Base-by-base conservation (phyloP, 1,140 invertebrate species). In the Aradophagus sp. region DNA sequence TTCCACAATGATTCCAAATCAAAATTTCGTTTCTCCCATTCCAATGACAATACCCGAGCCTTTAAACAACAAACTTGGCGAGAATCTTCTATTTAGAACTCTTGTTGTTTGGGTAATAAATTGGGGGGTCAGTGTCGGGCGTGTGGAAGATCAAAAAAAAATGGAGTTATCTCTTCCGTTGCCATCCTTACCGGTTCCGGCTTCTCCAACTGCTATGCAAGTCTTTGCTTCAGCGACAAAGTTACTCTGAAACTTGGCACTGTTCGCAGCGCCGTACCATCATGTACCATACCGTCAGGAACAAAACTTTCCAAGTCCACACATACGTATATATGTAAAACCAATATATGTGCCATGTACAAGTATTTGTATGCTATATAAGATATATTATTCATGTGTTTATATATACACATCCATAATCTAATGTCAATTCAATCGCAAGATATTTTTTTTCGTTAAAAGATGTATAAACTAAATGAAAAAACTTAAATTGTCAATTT, bases 221-320 rank as follows among this genome's bases (percentile, higher is more conserved):
- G 53, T 48, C 68, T 62, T 73, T 65, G 35, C 62, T 68, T 52
- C 45, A 36, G 61, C 55, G 55, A 66, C 58, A 73, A 79, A 79
- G 63, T 80, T 79, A 65, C 61, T 74, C 62, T 50, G 65, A 73
- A 81, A 81, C 76, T 81, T 81, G 66, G 73, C 73, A 73, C 71
- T 66, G 73, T 71, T 70, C 63, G 56, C 58, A 61, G 29, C 53
- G 32, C 42, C 48, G 36, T 52, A n/a, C n/a, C n/a, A 29, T 59
- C 50, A 55, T 38, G 52, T 63, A 62, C 50, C 34, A 48, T 42
- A 23, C 58, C 36, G 52, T 42, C 45, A 42, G 48, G 50, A 27
- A 45, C 32, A 45, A 44, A 32, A 77, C 61, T 52, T 27, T 3
- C 29, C 20, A 23, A 5, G 20, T 23, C 20, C 20, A 5, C 4